These are phyloP conservation scores for Ectobius pallidus DNA, from an alignment of 2,888 invertebrate genomes.

Conservation along the genomic window DNA sequence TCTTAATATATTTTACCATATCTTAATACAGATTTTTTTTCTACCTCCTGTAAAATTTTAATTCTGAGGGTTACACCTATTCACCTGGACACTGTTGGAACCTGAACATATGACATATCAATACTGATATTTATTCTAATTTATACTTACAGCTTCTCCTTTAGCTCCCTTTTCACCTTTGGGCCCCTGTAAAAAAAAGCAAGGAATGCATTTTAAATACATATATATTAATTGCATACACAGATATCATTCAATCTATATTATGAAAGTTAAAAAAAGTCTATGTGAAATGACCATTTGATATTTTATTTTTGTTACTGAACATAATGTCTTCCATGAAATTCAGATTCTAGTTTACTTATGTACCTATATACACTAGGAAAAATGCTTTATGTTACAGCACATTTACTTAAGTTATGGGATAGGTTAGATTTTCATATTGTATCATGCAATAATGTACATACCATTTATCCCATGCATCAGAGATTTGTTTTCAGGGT, in stretches of 20 bases:
- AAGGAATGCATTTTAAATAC: conserved; percentile 46
- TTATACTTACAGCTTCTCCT: conserved; percentile 78
- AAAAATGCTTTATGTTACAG: not conserved
- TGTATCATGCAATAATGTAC: conserved; percentile 11
- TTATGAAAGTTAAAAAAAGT: no score
- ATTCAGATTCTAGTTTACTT: not conserved
- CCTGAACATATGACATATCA: no score
- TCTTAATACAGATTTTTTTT: no score
- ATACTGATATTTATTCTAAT: conserved; percentile 21
- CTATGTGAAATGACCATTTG: no score
- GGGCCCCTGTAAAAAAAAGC: conserved; percentile 70
- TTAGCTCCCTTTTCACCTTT: conserved; percentile 89
- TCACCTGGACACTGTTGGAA: no score
- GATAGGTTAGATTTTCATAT: conserved; percentile 8
- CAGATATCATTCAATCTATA: no score
- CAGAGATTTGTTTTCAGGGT: not conserved
- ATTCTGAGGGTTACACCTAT: no score
- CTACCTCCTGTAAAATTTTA: no score
- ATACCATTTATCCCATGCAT: not conserved
- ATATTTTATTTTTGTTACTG: no score
- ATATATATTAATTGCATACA: no score
- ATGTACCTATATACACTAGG: not conserved
- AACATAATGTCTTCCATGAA: conserved; percentile 2
- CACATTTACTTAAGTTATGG: not conserved
- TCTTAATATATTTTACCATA: no score